phyloP scores from a whole-genome alignment of 2,888 invertebrate species.

The Capitulum mitella region DNA sequence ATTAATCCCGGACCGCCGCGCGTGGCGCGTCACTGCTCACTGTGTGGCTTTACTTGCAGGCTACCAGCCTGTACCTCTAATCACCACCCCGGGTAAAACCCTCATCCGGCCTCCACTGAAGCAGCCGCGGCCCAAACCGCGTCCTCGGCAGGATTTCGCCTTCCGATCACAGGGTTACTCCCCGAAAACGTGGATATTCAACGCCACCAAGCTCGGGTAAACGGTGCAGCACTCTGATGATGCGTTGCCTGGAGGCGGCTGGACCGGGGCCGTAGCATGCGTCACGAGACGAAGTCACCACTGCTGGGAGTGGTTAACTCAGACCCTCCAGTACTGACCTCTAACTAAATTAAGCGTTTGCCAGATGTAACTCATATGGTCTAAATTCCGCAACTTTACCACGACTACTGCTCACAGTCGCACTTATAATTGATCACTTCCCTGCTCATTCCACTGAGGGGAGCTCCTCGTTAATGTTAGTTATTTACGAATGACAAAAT shows the following conservation, averaged over 20 bases:
- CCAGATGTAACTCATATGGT: not conserved
- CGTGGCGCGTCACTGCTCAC: too few species aligned
- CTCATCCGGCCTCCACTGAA: constrained; percentile 8
- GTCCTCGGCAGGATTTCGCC: constrained; percentile 15
- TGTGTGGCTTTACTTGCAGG: constrained; percentile 2
- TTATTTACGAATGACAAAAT: too few species aligned
- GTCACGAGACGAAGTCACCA: not conserved
- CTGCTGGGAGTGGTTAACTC: not conserved
- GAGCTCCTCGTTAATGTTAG: too few species aligned
- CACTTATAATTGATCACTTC: too few species aligned
- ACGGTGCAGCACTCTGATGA: not conserved
- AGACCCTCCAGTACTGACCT: not conserved
- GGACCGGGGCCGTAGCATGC: not conserved
- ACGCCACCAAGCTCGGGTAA: constrained; percentile 37
- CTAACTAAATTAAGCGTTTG: not conserved
- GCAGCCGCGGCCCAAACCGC: constrained; percentile 21
- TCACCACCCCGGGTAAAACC: constrained; percentile 2
- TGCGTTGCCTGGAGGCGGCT: constrained; percentile 11
- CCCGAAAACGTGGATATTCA: constrained; percentile 35
- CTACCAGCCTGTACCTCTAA: not conserved
- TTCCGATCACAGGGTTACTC: constrained; percentile 27
- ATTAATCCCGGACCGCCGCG: not conserved
- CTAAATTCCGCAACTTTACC: not conserved
- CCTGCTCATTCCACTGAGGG: too few species aligned
- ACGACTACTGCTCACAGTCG: too few species aligned